These are phyloP conservation scores for Morone saxatilis DNA, from an alignment of 2,113 vertebrate species.

Conservation along the genomic window DNA sequence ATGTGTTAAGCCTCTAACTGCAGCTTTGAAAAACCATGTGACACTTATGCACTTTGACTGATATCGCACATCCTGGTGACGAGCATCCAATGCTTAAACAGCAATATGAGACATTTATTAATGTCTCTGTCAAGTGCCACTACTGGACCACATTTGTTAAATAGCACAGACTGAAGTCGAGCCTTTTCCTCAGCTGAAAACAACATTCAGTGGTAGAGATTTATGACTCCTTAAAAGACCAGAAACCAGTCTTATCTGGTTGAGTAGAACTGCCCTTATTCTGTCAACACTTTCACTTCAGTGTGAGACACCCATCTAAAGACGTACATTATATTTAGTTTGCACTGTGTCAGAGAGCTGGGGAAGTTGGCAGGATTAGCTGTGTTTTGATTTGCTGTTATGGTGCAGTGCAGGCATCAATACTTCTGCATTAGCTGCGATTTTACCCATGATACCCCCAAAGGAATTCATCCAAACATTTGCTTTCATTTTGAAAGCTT, in stretches of 20 bases:
- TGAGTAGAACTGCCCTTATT: conserved; percentile 58
- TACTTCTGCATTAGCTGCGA: conserved; percentile 56
- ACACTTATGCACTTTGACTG: neutral
- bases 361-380: conserved; percentile 46
- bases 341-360: conserved; percentile 37
- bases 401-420: conserved; percentile 43
- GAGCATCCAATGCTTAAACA: neutral
- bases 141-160: conserved; percentile 27
- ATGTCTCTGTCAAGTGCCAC: conserved; percentile 25
- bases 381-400: conserved; percentile 48
- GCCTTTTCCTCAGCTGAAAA: conserved; percentile 16
- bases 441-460: conserved; percentile 51
- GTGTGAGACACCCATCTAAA: conserved; percentile 29
- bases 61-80: conserved; percentile 17
- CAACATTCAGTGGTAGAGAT: conserved; percentile 26
- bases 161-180: neutral
- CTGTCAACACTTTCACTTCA: conserved; percentile 60
- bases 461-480: conserved; percentile 61
- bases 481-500: conserved; percentile 63
- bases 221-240: conserved; percentile 27
- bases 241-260: conserved; percentile 52
- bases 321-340: conserved; percentile 56
- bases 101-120: conserved; percentile 31
- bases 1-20: neutral
- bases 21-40: neutral